Base-by-base conservation (phyloP, 2,888 invertebrate species). In the Horisme vitalbata region DNA sequence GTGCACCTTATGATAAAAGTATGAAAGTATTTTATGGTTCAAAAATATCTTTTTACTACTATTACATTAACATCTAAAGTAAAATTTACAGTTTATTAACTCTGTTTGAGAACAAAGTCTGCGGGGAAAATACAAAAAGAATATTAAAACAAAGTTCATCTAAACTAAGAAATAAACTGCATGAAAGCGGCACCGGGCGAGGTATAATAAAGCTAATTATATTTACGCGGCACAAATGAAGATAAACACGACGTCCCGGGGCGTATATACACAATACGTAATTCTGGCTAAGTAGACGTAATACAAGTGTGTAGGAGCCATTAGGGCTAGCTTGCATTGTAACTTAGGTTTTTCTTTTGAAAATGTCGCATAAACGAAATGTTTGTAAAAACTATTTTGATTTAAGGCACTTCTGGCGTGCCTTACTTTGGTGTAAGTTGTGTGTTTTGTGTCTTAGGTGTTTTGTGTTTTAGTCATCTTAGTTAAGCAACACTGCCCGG, bases 171-270 rank as follows among this genome's bases (percentile, higher is more conserved):
- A 52, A 48, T 63, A 56, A 56, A 49, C 34, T 27, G 23, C 30
- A 35, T 15, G 46, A 49, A 36, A 55, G 56, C 51, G 20, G 26
- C 30, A 32, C 27, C 36, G 37, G 27, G 45, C 35, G 26, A 32
- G 26, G 35, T 47, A 48, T 52, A 62, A 61, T 65, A 43, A 56
- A 61, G 58, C 55, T 61, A 65, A 63, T 65, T 63, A 50, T 59
- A 59, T 63, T 59, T 59, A 56, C 58, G 52, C 41, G 39, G 32
- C 41, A 9, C 21, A 44, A 55, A 55, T 45, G 44, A 53, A 58
- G 44, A 55, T 52, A 55, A 52, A 58, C 45, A 37, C 24, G 11
- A 12, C 15, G 26, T 27, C 44, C 34, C 41, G 21, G 7, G 26
- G 26, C 43, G 30, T n/a, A n/a, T n/a, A n/a, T n/a, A n/a, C 24